Percentiles rank a stretch among this genome's conserved stretches.
Evolutionary conservation across 2,113 vertebrate species (phyloP).

Genomic region (Mustela nigripes): DNA sequence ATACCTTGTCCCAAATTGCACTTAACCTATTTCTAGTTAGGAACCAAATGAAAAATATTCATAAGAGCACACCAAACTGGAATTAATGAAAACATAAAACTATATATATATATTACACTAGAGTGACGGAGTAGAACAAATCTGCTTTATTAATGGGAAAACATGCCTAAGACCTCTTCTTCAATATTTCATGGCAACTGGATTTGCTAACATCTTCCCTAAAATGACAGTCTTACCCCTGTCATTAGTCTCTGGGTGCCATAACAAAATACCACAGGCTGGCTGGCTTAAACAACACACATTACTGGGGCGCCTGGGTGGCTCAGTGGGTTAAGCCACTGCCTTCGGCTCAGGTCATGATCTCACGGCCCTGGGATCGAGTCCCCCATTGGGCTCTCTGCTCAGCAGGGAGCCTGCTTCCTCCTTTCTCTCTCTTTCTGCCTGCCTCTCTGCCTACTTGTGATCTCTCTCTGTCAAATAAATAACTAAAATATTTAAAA

Average conservation of each 20-base stretch:
- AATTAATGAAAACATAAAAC: background rate
- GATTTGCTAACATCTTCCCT: background rate
- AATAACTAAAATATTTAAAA: no score
- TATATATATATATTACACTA: background rate
- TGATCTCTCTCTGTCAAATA: no score
- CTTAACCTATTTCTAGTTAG: background rate
- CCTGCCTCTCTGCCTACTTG: no score
- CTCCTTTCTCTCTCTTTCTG: no score
- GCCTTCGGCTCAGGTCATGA: no score
- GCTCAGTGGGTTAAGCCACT: no score
- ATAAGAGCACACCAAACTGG: background rate
- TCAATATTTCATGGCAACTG: background rate
- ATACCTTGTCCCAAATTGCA: background rate
- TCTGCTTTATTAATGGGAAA: background rate
- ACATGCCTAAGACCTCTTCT: background rate
- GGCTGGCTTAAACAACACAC: background rate
- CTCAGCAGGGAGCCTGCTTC: no score
- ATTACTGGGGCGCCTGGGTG: no score
- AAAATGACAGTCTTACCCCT: background rate
- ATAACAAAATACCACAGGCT: background rate
- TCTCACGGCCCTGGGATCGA: no score
- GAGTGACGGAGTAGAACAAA: background rate
- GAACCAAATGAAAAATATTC: conserved; percentile 14
- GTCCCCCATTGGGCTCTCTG: no score
- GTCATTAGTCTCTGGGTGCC: background rate